phyloP scores from a whole-genome alignment of 2,888 invertebrate species.

The Melinaea menophilus region DNA sequence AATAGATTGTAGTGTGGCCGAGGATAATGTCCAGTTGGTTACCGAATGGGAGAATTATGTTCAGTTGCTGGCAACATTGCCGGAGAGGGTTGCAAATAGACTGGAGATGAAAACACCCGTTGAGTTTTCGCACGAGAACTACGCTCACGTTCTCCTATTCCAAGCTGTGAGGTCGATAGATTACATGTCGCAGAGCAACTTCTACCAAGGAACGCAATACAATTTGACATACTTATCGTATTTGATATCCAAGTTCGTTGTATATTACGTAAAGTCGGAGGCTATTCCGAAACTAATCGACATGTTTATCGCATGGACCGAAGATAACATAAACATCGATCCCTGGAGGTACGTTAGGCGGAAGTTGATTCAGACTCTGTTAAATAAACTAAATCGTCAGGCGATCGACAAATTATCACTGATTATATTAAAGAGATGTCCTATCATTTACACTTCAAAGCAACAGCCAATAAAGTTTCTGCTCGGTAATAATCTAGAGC shows the following conservation, averaged over 20 bases:
- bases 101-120: constrained; percentile 75
- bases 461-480: constrained; percentile 66
- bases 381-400: constrained; percentile 76
- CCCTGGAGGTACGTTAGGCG: constrained; percentile 55
- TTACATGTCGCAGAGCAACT: constrained; percentile 73
- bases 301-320: constrained; percentile 75
- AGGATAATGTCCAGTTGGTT: constrained; percentile 33
- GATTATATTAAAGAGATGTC: constrained; percentile 73
- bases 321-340: constrained; percentile 41
- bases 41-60: constrained; percentile 75
- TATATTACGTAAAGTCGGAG: constrained; percentile 72
- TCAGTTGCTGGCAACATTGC: constrained; percentile 81
- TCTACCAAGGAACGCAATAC: constrained; percentile 45
- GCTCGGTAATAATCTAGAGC: constrained; percentile 71
- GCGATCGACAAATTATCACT: constrained; percentile 79
- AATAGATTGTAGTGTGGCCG: constrained; percentile 47
- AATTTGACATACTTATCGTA: constrained; percentile 70
- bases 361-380: constrained; percentile 68
- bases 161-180: constrained; percentile 80
- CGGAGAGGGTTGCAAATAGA: constrained; percentile 84
- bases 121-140: constrained; percentile 77
- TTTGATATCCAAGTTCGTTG: constrained; percentile 79
- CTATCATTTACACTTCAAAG: constrained; percentile 57
- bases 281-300: constrained; percentile 74
- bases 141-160: constrained; percentile 77